Base-by-base conservation (phyloP, 2,797 vertebrate genomes). In the Lepus oiostolus region DNA sequence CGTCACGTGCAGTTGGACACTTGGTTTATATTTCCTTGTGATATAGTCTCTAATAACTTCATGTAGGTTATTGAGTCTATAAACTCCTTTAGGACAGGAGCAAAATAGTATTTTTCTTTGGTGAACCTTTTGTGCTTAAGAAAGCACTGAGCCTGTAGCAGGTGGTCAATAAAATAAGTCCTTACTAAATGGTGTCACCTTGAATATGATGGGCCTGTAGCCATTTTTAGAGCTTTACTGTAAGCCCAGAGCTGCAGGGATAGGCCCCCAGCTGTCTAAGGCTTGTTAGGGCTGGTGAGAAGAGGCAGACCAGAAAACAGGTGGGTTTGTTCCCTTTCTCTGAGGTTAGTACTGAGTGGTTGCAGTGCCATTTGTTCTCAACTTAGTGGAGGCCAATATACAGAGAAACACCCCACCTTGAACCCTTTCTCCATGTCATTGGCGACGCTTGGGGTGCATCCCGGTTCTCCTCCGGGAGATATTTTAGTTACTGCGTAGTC, bases 1-100 rank as follows among this genome's bases (percentile, higher is more conserved):
- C 19, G 17, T 21, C 9, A 14, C 9, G 0, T 26, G 47, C 52
- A 4, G n/a, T 28, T 42, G 5, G 16, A 26, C 21, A 0, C 26
- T 24, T 26, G 67, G 9, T 63, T 35, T 4, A 38, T 63, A 8
- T 24, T 52, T 32, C 62, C 19, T 35, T 35, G 54, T n/a, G 19
- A n/a, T 16, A 13, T 0, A 16, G 63, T 52, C 22, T 83, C 72
- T 54, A 21, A 2, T 30, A 38, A 75, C 50, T 50, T 65, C 17
- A 9, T 30, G 32, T 1, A 0, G 38, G 17, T 14, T 10, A 28
- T 19, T 14, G 4, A 91, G 17, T 52, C 42, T 17, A 2, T n/a
- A 58, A 74, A 50, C 13, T 28, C 77, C 68, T 79, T 82, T 11
- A 8, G 14, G 8, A 67, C 24, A 77, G 62, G 38, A 63, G 21